Evolutionary conservation across 2,888 invertebrate genomes (phyloP), one percentile per base, ranked within the genome.

Genomic region (Incurvaria masculella): DNA sequence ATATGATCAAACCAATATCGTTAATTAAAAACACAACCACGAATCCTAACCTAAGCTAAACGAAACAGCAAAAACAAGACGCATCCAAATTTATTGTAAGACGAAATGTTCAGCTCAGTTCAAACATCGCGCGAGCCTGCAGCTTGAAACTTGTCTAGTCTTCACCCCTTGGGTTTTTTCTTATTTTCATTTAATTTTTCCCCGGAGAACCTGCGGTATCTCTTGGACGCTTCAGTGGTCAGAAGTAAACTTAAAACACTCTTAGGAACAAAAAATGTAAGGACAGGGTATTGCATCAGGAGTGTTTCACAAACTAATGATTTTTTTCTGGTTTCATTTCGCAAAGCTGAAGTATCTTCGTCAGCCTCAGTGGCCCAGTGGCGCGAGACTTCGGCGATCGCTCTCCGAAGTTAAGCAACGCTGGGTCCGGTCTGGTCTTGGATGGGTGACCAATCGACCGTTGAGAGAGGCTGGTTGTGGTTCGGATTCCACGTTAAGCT

Each of bases 141-240:
- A 54, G 53, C 56, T 55, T 52, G 52, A 54, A 54, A 19, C 50
- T 50, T 51, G 47, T 50, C 55, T 53, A 53, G 53, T 56, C 54
- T 52, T 52, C 45, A n/a, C 40, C 45, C 33, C 23, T 23, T 11
- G 39, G n/a, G 21, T 51, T 53, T 50, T 51, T 51, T 51, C 45
- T 49, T 55, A 62, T 62, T 69, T 51, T 69, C 69, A 71, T 75
- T 75, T 70, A 74, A 76, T 74, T 76, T 76, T 69, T 73, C 68
- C 68, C 26, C 38, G 16, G 45, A 42, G 16, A 72, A 33, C 66
- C 72, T 65, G 64, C 69, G 78, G 72, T 78, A 78, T 78, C 78
- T 76, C 61, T 68, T 68, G 72, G 74, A 78, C 73, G 78, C 78
- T 78, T 76, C 78, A 78, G 76, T 74, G 78, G 78, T 76, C 78